Evolutionary conservation across 2,888 invertebrate species (phyloP).

Genomic region (Mythimna ferrago): DNA sequence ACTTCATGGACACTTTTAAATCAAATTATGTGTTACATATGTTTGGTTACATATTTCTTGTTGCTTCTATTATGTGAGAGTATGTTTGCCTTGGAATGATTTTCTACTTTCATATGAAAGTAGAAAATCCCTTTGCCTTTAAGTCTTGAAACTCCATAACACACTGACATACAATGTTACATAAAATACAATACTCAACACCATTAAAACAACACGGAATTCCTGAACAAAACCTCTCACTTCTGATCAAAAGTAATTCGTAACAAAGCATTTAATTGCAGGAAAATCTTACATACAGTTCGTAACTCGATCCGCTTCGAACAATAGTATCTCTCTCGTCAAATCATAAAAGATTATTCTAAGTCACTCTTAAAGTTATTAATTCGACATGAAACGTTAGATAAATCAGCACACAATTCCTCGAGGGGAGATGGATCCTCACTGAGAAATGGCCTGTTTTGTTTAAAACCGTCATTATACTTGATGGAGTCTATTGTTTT

Average conservation of each 20-base stretch:
- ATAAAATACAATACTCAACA: constrained; percentile 17
- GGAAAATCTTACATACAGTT: constrained; percentile 58
- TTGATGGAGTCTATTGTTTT: constrained; percentile 87
- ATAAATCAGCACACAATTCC: constrained; percentile 77
- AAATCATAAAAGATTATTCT: constrained; percentile 72
- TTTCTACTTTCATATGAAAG: too few species aligned
- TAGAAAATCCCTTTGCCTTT: constrained; percentile 14
- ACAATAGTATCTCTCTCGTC: constrained; percentile 67
- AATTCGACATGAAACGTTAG: constrained; percentile 76
- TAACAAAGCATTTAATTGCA: constrained; percentile 55
- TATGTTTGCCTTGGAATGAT: too few species aligned
- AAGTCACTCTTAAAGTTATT: constrained; percentile 77
- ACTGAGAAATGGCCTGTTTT: constrained; percentile 84
- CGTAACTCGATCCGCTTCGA: constrained; percentile 58
- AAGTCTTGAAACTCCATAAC: constrained; percentile 27
- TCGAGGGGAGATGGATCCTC: constrained; percentile 69
- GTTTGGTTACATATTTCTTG: too few species aligned
- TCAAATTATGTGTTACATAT: too few species aligned
- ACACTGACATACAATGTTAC: constrained; percentile 28
- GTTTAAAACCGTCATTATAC: constrained; percentile 87
- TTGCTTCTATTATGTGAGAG: too few species aligned
- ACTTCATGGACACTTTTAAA: too few species aligned
- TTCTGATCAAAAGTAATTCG: constrained; percentile 55
- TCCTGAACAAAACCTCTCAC: constrained; percentile 19
- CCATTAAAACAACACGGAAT: constrained; percentile 36